phyloP scores from a whole-genome alignment of 2,797 vertebrate species.

The Hydrolagus colliei region DNA sequence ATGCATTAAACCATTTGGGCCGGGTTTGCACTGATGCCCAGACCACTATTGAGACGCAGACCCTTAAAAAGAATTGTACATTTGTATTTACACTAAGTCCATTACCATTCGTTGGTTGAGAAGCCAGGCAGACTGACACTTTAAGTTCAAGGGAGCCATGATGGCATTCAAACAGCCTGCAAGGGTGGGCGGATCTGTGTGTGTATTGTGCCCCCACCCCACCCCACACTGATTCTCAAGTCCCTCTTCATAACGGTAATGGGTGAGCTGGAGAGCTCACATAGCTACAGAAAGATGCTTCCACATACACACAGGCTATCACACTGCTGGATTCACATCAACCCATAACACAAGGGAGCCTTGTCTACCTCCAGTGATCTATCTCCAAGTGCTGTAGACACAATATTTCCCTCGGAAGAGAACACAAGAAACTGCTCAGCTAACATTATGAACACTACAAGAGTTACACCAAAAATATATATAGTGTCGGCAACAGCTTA shows the following conservation, averaged over 20 bases:
- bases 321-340: too few relatives aligned
- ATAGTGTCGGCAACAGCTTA: constrained; percentile 7
- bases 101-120: constrained; percentile 9
- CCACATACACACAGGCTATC: too few relatives aligned
- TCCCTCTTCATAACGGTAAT: constrained; percentile 11
- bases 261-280: neutral
- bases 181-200: too few relatives aligned
- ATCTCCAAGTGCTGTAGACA: neutral
- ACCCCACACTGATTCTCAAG: too few relatives aligned
- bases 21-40: too few relatives aligned
- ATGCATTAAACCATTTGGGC: too few relatives aligned
- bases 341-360: too few relatives aligned
- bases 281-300: neutral
- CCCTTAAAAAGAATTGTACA: too few relatives aligned
- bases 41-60: too few relatives aligned
- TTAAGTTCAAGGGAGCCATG: too few relatives aligned
- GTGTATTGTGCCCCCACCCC: too few relatives aligned
- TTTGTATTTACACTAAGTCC: neutral
- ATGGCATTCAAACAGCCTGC: too few relatives aligned
- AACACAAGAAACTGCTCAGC: neutral
- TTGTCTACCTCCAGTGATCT: neutral
- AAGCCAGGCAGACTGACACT: neutral
- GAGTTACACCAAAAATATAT: neutral
- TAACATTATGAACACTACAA: neutral
- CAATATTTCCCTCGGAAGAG: neutral